These are phyloP conservation scores for Anas acuta DNA, from an alignment of 2,797 vertebrate species.

Conservation along the genomic window DNA sequence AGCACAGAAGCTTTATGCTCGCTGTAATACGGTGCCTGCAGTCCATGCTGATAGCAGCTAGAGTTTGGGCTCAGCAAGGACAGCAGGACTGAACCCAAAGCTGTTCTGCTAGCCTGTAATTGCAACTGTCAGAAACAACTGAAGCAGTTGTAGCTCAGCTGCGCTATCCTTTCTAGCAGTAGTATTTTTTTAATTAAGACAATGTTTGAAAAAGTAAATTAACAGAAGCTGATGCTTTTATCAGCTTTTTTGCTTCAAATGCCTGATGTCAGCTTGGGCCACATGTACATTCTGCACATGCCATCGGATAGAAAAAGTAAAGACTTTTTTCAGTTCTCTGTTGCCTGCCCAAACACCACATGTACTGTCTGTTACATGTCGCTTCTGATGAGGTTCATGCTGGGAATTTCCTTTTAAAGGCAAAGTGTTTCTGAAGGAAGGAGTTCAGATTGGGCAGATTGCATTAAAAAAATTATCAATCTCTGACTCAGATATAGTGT, in stretches of 20 bases:
- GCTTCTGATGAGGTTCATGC: conserved; percentile 77
- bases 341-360: conserved; percentile 77
- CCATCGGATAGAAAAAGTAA: conserved; percentile 75
- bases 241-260: conserved; percentile 74
- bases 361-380: conserved; percentile 83
- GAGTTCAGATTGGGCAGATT: conserved; percentile 75
- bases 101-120: not conserved
- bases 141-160: conserved; percentile 77
- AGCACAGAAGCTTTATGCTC: not conserved
- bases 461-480: conserved; percentile 65
- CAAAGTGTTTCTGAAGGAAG: conserved; percentile 75
- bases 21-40: not conserved
- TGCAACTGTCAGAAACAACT: conserved; percentile 60
- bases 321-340: conserved; percentile 73
- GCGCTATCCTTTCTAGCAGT: conserved; percentile 68
- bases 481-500: conserved; percentile 30
- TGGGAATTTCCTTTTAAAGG: conserved; percentile 80
- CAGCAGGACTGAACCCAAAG: conserved; percentile 31
- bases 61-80: not conserved
- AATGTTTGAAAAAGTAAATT: conserved; percentile 78
- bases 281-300: conserved; percentile 79
- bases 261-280: conserved; percentile 78
- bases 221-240: conserved; percentile 80
- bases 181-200: conserved; percentile 74
- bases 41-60: not conserved